A percentile compares a stretch with the other conserved stretches of the same genome.
Conservation (phyloP, 2,888 invertebrate genomes). For the Pinctada fucata region DNA sequence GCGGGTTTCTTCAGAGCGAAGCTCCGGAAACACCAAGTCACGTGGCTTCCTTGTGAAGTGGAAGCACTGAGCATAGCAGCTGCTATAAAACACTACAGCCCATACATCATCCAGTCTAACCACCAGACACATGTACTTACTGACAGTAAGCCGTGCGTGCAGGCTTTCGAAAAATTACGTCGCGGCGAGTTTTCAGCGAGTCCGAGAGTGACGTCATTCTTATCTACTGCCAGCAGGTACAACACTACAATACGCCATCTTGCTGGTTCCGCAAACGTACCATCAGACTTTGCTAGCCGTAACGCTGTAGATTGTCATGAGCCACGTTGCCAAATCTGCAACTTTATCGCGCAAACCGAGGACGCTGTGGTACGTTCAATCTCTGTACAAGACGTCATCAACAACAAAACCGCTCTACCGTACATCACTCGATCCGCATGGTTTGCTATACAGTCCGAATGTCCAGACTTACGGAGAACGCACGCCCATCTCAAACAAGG, state of each 20-base stretch:
- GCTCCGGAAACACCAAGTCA: slow-evolving; percentile 49
- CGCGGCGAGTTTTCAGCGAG: slow-evolving; percentile 53
- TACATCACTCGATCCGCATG: slow-evolving; percentile 50
- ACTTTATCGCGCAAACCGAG: slow-evolving; percentile 21
- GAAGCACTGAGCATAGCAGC: slow-evolving; percentile 51
- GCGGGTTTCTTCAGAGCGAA: slow-evolving; percentile 58
- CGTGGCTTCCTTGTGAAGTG: slow-evolving; percentile 54
- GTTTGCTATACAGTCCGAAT: slow-evolving; percentile 45
- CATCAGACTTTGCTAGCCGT: slow-evolving; percentile 41
- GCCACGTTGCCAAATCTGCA: slow-evolving; percentile 41
- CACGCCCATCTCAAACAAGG: slow-evolving; percentile 53
- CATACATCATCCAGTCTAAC: slow-evolving; percentile 46
- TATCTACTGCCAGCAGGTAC: slow-evolving; percentile 42
- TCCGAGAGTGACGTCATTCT: slow-evolving; percentile 46
- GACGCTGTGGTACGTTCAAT: slow-evolving; percentile 29
- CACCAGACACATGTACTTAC: slow-evolving; percentile 41
- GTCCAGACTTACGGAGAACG: slow-evolving; percentile 50
- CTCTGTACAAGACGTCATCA: slow-evolving; percentile 23
- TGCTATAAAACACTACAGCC: slow-evolving; percentile 51
- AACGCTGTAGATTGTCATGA: slow-evolving; percentile 42
- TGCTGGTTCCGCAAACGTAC: too few relatives aligned
- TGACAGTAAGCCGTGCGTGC: slow-evolving; percentile 54
- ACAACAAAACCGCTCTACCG: slow-evolving; percentile 29
- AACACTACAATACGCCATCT: slow-evolving; percentile 29
- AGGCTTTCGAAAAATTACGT: slow-evolving; percentile 49